Conservation (phyloP, 1,140 invertebrate species). For the Samia ricini region DNA sequence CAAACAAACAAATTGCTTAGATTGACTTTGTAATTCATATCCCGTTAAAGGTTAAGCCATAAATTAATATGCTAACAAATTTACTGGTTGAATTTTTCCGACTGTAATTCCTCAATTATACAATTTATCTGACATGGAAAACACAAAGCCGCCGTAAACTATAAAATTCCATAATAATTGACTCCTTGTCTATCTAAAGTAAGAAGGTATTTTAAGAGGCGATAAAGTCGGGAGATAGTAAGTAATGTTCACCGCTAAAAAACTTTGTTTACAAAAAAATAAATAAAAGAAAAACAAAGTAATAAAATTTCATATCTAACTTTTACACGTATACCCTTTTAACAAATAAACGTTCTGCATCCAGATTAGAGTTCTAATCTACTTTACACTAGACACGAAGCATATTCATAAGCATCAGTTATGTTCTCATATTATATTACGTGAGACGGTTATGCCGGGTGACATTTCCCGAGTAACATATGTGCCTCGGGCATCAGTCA, state of each 20-base stretch:
- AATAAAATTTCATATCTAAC: not conserved
- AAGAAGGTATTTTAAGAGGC: not conserved
- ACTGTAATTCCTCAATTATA: no score
- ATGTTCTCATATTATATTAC: not conserved
- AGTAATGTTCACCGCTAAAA: no score
- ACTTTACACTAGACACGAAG: not conserved
- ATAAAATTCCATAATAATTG: no score
- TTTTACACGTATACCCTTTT: not conserved
- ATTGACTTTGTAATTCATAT: no score
- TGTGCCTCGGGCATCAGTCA: slow-evolving; percentile 35
- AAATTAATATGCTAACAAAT: no score
- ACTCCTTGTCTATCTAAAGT: not conserved
- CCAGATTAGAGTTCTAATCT: not conserved
- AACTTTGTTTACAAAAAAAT: no score
- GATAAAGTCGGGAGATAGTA: no score
- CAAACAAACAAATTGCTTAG: no score
- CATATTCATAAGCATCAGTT: not conserved
- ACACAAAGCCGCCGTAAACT: no score
- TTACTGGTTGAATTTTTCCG: no score
- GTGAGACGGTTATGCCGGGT: not conserved
- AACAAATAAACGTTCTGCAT: not conserved
- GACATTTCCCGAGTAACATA: slow-evolving; percentile 17
- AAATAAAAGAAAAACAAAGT: not conserved
- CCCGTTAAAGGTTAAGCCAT: no score
- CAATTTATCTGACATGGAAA: no score